Conservation (phyloP, 2,888 invertebrate species). For the Chloroclysta siterata region DNA sequence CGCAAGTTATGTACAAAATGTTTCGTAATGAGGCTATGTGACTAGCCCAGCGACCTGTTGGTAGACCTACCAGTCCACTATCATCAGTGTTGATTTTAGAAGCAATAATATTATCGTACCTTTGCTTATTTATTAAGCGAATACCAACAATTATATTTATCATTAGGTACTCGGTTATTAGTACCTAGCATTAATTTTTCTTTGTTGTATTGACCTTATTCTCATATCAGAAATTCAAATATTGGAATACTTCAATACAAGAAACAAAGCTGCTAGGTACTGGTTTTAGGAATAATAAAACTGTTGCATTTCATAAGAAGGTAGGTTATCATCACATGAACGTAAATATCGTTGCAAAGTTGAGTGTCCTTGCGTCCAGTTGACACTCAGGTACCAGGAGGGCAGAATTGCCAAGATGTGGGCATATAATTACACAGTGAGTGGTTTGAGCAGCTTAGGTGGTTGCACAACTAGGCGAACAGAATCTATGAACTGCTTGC, state of each 20-base stretch:
- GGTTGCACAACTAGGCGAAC: slow-evolving; percentile 40
- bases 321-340: not conserved
- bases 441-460: slow-evolving; percentile 27
- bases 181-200: too few relatives aligned
- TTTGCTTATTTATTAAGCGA: not conserved
- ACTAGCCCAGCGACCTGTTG: slow-evolving; percentile 63
- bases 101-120: not conserved
- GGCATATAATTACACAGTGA: slow-evolving; percentile 23
- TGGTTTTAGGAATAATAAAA: not conserved
- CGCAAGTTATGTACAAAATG: slow-evolving; percentile 77
- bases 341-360: slow-evolving; percentile 18
- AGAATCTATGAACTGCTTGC: slow-evolving; percentile 12
- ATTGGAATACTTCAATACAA: not conserved
- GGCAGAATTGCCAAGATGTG: slow-evolving; percentile 32
- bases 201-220: not conserved
- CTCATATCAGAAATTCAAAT: not conserved
- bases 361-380: slow-evolving; percentile 38
- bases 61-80: slow-evolving; percentile 54
- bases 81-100: slow-evolving; percentile 18
- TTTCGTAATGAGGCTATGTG: slow-evolving; percentile 81
- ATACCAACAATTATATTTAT: too few relatives aligned
- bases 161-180: too few relatives aligned
- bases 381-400: slow-evolving; percentile 40
- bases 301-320: not conserved
- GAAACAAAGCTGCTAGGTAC: not conserved